phyloP scores from a whole-genome alignment of 2,113 vertebrate species.

The Stomatorhinus ivindoensis region DNA sequence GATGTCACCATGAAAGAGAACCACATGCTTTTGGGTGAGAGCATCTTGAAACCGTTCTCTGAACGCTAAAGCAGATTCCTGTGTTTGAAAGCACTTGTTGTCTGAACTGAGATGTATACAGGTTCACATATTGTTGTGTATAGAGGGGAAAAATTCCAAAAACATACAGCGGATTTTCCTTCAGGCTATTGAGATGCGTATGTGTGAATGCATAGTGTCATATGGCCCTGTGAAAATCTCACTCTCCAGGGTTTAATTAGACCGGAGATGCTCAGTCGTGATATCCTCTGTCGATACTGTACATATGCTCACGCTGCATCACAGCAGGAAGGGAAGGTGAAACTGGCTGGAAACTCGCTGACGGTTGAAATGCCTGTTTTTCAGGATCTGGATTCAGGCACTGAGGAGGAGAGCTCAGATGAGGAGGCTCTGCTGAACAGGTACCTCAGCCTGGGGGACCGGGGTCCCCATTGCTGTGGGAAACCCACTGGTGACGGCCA shows the following conservation, averaged over 20 bases:
- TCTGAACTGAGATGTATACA: not conserved
- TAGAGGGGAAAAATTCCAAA: not conserved
- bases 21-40: conserved; percentile 15
- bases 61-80: not conserved
- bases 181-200: not conserved
- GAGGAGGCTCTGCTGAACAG: conserved; percentile 26
- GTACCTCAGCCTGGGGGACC: not conserved
- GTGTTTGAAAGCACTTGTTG: not conserved
- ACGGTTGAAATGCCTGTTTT: conserved; percentile 15
- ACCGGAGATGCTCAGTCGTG: not conserved
- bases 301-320: not conserved
- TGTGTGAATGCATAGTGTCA: conserved; percentile 22
- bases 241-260: not conserved
- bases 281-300: not conserved
- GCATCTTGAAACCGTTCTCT: conserved; percentile 16
- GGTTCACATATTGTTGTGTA: not conserved
- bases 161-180: not conserved
- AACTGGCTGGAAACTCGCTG: not conserved
- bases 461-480: not conserved
- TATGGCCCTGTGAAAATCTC: conserved; percentile 20
- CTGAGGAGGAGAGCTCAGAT: conserved; percentile 41
- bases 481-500: not conserved
- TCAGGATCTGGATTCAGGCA: conserved; percentile 57
- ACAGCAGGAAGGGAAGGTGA: not conserved
- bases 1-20: conserved; percentile 23